These are phyloP conservation scores for Myrmecophaga tridactyla DNA, from an alignment of 2,113 vertebrate species.

Conservation along the genomic window DNA sequence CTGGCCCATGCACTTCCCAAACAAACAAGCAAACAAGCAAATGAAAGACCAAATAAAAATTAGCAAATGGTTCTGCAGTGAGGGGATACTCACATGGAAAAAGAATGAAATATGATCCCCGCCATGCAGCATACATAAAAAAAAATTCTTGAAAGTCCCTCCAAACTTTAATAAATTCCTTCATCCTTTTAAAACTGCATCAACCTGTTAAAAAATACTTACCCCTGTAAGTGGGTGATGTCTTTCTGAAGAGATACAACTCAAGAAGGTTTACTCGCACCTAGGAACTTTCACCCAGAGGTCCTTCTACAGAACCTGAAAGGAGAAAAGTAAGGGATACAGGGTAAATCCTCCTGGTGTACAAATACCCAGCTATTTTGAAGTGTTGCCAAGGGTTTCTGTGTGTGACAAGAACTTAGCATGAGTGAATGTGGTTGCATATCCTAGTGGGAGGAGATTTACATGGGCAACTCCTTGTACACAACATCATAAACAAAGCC, in stretches of 20 bases:
- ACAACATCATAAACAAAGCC: conserved; percentile 66
- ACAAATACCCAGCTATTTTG: neutral
- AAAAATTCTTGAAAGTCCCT: conserved; percentile 4
- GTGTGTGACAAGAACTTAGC: conserved; percentile 34
- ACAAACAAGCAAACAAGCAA: too few relatives aligned
- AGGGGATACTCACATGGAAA: too few relatives aligned
- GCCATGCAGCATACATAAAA: too few relatives aligned
- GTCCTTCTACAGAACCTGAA: neutral
- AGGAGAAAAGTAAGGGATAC: neutral
- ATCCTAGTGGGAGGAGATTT: conserved; percentile 65
- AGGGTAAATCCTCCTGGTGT: neutral
- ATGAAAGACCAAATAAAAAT: too few relatives aligned
- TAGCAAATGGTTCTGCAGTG: too few relatives aligned
- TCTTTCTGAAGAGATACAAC: neutral
- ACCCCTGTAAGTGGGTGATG: neutral
- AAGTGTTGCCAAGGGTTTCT: neutral
- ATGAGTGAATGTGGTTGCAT: neutral
- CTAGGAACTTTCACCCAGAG: neutral
- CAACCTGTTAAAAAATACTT: neutral
- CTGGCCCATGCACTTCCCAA: too few relatives aligned
- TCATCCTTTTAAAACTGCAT: conserved; percentile 31
- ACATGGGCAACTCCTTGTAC: conserved; percentile 65
- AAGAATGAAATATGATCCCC: too few relatives aligned
- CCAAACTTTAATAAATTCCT: neutral
- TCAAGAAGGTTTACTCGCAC: neutral